Percentiles rank a stretch among this genome's conserved stretches.
These are phyloP conservation scores for Latheticus oryzae DNA, from an alignment of 2,888 invertebrate genomes.

Conservation along the genomic window DNA sequence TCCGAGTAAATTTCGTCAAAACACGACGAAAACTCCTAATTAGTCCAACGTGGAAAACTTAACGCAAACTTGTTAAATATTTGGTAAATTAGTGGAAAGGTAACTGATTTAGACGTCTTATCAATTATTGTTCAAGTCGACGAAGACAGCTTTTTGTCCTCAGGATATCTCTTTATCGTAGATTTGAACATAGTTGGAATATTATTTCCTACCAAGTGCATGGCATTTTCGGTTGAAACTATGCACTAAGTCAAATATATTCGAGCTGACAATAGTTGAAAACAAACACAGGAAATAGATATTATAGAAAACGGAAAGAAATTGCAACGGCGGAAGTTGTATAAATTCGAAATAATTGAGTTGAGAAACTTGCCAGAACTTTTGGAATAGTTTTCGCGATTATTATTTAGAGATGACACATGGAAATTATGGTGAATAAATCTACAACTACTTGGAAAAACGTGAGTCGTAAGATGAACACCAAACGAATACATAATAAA, in stretches of 20 bases:
- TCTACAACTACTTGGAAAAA: conserved; percentile 3
- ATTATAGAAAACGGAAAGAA: too few species aligned
- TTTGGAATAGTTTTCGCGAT: conserved; percentile 3
- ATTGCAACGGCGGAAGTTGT: background rate
- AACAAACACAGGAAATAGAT: too few species aligned
- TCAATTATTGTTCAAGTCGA: conserved; percentile 9
- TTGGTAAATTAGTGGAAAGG: background rate
- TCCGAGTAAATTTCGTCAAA: background rate
- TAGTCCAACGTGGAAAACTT: conserved; percentile 7
- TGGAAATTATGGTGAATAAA: conserved; percentile 18
- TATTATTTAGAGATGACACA: conserved; percentile 14
- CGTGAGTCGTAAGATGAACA: conserved; percentile 1
- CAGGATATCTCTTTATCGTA: background rate
- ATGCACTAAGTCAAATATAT: conserved; percentile 21
- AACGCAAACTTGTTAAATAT: conserved; percentile 2
- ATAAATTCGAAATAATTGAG: conserved; percentile 3
- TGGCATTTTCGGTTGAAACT: conserved; percentile 17
- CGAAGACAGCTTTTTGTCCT: background rate
- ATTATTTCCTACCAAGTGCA: conserved; percentile 7
- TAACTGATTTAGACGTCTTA: conserved; percentile 5
- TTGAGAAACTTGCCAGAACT: conserved; percentile 1
- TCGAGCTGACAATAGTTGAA: too few species aligned
- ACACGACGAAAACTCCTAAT: conserved; percentile 12
- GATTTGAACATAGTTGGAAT: conserved; percentile 16
- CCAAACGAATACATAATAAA: conserved; percentile 7